A percentile compares a stretch with the other conserved stretches of the same genome.
Evolutionary conservation across 2,888 invertebrate species (phyloP).

Genomic region (Rotaria magnacalcarata): DNA sequence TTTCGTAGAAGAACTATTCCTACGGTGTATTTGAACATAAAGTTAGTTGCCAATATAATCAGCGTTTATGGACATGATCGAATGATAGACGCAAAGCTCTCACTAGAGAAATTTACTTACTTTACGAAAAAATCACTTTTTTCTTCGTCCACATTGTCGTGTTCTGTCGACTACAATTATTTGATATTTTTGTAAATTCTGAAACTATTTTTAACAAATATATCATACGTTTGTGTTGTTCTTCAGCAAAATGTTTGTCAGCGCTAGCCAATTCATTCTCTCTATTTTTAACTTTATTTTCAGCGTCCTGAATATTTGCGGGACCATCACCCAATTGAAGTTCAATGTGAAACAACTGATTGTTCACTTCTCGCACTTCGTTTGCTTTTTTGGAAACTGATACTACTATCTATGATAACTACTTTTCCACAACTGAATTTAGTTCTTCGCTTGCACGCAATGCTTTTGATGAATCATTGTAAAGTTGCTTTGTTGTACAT

Average conservation of each 20-base stretch:
- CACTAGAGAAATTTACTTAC: no score
- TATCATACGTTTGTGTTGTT: background rate
- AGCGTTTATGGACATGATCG: no score
- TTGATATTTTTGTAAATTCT: background rate
- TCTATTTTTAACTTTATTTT: background rate
- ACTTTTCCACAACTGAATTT: background rate
- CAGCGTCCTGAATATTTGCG: background rate
- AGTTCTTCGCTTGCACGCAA: background rate
- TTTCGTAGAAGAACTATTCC: no score
- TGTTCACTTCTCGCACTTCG: background rate
- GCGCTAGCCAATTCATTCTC: background rate
- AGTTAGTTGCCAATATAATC: no score
- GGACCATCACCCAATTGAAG: background rate
- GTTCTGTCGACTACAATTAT: background rate
- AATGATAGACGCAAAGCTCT: no score
- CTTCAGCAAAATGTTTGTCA: background rate
- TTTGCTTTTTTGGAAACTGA: background rate
- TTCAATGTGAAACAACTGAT: background rate
- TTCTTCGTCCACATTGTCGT: background rate
- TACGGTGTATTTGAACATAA: no score
- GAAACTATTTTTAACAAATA: background rate
- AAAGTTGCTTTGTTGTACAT: background rate
- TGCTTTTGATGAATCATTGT: background rate
- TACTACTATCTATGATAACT: background rate
- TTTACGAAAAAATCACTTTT: no score